Evolutionary conservation across 1,140 invertebrate species (phyloP), one percentile per base, ranked within the genome.

Genomic region (Danaus plexippus): DNA sequence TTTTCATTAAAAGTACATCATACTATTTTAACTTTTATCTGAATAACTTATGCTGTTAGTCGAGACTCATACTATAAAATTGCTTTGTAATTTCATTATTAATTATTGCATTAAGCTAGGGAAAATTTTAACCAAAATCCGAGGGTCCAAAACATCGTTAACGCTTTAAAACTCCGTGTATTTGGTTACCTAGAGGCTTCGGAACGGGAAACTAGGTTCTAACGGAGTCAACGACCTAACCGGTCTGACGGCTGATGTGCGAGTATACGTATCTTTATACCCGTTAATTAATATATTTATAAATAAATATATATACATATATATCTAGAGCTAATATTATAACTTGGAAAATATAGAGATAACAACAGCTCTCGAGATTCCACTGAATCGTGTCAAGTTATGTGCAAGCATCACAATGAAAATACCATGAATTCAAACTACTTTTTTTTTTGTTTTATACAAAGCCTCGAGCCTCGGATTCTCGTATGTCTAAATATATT

Each of bases 221-320:
- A 75, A 64, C 66, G 61, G 59, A 76, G 69, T 80, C 71, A 66
- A n/a, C 70, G 74, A 71, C 78, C 78, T 63, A 71, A 84, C 78
- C 80, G 80, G 78, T 84, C 77, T 54, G 68, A 66, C 71, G 70
- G 64, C 63, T 73, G 71, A 71, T 71, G 71, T 57, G 63, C 64
- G 66, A 53, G 69, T 68, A 66, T 57, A 67, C 66, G 67, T 72
- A 66, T 62, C 61, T 64, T 71, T 69, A 58, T 61, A 60, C 52
- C 50, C 64, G 57, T 63, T 65, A 67, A 72, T 72, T 72, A 67
- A 57, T 63, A 11, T 48, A 11, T 42, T 45, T 52, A 22, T 15
- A 48, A 55, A 48, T 55, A 8, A n/a, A 47, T 54, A 11, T 43
- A 46, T 54, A 18, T 45, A 10, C 48, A 10, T 47, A 50, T 50